A percentile compares a stretch with the other conserved stretches of the same genome.
These are phyloP conservation scores for Aphrophora alni DNA, from an alignment of 2,888 invertebrate species.

Conservation along the genomic window DNA sequence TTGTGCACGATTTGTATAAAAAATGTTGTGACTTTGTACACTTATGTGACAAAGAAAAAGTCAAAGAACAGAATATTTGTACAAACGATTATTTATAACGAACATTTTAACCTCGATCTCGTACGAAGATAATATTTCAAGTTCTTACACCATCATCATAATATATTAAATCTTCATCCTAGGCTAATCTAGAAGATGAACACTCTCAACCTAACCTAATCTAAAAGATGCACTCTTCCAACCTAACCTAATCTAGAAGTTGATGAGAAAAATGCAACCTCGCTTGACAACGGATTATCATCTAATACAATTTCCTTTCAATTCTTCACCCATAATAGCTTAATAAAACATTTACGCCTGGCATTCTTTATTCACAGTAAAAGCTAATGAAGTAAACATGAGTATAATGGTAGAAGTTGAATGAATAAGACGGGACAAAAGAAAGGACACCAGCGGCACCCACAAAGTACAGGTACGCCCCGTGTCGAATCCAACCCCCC, in stretches of 20 bases:
- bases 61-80: no score
- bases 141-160: no score
- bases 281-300: neutral
- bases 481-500: neutral
- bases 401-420: neutral
- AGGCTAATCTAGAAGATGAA: no score
- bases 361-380: neutral
- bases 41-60: no score
- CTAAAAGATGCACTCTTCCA: no score
- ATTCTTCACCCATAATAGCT: neutral
- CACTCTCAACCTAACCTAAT: no score
- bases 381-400: neutral
- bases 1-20: no score
- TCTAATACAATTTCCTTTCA: neutral
- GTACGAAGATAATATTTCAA: no score
- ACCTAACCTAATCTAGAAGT: neutral
- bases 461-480: slow-evolving; percentile 7
- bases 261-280: neutral
- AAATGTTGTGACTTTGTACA: no score
- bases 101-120: no score
- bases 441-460: neutral
- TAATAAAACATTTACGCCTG: neutral
- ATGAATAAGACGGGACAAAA: neutral
- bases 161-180: no score
- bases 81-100: no score